Evolutionary conservation across 1,140 invertebrate species (phyloP).

Genomic region (Sinonovacula constricta): DNA sequence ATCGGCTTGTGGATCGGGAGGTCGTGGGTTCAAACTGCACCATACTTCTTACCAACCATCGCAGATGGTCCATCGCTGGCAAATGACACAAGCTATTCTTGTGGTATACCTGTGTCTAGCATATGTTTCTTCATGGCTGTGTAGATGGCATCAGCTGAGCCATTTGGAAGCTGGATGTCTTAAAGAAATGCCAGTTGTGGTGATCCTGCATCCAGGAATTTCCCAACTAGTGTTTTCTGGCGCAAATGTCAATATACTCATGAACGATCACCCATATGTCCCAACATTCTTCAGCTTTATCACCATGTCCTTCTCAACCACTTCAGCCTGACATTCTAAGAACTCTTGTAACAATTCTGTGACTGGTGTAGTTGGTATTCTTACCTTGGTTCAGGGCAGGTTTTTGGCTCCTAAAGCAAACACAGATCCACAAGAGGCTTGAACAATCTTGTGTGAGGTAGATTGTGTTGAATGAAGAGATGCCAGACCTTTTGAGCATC

Average conservation of each 20-base stretch:
- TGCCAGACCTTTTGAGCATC: background rate
- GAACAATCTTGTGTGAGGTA: slow-evolving; percentile 23
- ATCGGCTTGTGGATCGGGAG: too few species aligned
- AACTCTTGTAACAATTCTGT: slow-evolving; percentile 1
- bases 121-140: background rate
- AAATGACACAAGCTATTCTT: slow-evolving; percentile 11
- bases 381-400: too few species aligned
- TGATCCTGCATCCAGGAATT: background rate
- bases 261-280: background rate
- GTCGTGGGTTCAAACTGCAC: too few species aligned
- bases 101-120: background rate
- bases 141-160: slow-evolving; percentile 10
- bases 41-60: slow-evolving; percentile 30
- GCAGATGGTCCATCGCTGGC: slow-evolving; percentile 46
- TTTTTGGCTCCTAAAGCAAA: background rate
- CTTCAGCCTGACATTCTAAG: background rate
- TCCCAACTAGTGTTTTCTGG: background rate
- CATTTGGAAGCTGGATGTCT: slow-evolving; percentile 19
- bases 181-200: background rate
- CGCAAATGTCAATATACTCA: background rate
- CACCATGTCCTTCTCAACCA: background rate
- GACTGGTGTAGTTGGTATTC: background rate
- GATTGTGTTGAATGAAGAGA: background rate
- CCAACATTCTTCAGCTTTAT: background rate
- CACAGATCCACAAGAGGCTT: slow-evolving; percentile 12